Conservation (phyloP, 2,797 vertebrate genomes). For the Malacoctenus gilli region DNA sequence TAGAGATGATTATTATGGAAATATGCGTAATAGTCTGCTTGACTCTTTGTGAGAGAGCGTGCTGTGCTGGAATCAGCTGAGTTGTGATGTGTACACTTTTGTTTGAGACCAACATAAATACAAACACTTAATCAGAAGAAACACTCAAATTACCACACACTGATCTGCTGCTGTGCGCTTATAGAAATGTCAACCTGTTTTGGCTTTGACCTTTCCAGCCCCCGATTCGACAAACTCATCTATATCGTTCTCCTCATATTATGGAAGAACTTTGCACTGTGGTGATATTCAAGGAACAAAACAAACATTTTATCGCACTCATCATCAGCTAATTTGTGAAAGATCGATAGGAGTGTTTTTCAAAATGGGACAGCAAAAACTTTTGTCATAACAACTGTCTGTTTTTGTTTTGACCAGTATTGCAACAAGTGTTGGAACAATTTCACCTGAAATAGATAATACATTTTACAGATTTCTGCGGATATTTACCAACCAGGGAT, state of each 20-base stretch:
- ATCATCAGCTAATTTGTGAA: too few species aligned
- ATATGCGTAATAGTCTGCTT: slow-evolving; percentile 46
- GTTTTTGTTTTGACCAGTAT: neutral
- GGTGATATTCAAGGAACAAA: too few species aligned
- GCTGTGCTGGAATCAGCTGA: slow-evolving; percentile 20
- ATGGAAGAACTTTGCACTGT: too few species aligned
- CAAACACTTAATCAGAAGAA: too few species aligned
- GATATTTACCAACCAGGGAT: neutral
- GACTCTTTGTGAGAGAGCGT: slow-evolving; percentile 25
- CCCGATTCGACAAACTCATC: too few species aligned
- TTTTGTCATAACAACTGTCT: too few species aligned
- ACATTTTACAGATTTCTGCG: neutral
- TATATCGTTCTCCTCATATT: too few species aligned
- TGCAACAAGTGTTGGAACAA: neutral
- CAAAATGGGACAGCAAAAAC: too few species aligned
- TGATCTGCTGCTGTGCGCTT: neutral
- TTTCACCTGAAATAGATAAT: neutral
- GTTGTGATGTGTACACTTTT: slow-evolving; percentile 9
- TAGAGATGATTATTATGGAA: slow-evolving; percentile 58
- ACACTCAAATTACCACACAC: too few species aligned
- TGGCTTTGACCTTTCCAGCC: slow-evolving; percentile 1
- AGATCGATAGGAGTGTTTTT: too few species aligned
- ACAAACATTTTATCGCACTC: too few species aligned
- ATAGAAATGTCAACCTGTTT: slow-evolving; percentile 1
- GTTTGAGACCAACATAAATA: neutral